Evolutionary conservation across 2,113 vertebrate species (phyloP).

Genomic region (Myodes glareolus): DNA sequence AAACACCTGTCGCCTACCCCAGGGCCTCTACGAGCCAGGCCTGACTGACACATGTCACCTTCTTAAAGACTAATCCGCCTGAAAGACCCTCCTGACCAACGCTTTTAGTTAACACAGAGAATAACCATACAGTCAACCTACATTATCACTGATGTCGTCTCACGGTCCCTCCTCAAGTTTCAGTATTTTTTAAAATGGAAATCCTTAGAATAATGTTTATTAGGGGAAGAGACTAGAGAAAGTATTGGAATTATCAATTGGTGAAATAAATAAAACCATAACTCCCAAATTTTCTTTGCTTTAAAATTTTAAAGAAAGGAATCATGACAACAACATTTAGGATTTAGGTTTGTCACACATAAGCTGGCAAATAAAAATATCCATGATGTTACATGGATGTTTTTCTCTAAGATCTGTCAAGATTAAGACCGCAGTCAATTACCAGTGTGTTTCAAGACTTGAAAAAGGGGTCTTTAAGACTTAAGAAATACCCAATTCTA

Average conservation of each 20-base stretch:
- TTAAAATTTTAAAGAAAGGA: conserved; percentile 1
- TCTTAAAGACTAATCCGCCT: background rate
- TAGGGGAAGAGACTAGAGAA: background rate
- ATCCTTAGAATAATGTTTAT: conserved; percentile 3
- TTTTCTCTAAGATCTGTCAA: conserved; percentile 22
- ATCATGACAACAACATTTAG: background rate
- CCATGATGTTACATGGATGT: background rate
- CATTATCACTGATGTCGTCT: background rate
- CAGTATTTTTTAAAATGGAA: background rate
- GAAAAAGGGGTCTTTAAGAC: background rate
- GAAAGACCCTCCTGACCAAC: background rate
- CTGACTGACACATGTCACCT: background rate
- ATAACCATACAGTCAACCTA: background rate
- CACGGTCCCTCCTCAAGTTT: background rate
- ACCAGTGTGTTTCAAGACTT: background rate
- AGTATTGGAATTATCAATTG: background rate
- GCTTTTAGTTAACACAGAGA: conserved; percentile 19
- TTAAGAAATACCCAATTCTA: conserved; percentile 40
- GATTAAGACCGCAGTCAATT: conserved; percentile 31
- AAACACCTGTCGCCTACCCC: background rate
- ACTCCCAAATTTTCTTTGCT: conserved; percentile 2
- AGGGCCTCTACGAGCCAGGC: background rate
- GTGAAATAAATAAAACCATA: background rate
- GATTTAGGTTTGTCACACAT: background rate
- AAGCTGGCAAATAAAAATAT: conserved; percentile 6